Conservation (phyloP, 1,140 invertebrate species). For the Zaprionus kolodkinae region DNA sequence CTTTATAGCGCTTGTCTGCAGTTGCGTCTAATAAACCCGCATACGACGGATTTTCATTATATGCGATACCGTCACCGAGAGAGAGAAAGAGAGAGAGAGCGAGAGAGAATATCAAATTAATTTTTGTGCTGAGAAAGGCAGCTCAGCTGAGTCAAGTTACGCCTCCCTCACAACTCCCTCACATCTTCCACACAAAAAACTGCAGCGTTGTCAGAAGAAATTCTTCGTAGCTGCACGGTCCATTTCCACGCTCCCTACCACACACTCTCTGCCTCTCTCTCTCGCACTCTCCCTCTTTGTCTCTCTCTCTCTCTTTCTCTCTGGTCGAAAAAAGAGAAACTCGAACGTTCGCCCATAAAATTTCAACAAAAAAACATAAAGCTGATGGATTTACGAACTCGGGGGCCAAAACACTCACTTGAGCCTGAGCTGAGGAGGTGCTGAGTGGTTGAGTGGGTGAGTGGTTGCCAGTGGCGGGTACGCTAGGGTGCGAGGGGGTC, state of each 20-base stretch:
- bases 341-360: conserved; percentile 59
- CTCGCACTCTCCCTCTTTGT: too few relatives aligned
- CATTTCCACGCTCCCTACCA: neutral
- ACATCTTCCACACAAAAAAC: conserved; percentile 14
- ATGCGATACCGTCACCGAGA: conserved; percentile 23
- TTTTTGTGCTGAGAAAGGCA: conserved; percentile 58
- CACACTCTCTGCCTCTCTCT: neutral
- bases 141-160: conserved; percentile 16
- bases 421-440: conserved; percentile 25
- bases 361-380: conserved; percentile 71
- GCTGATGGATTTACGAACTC: conserved; percentile 78
- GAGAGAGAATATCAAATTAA: conserved; percentile 49
- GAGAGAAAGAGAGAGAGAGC: neutral
- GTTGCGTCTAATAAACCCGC: conserved; percentile 5
- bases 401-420: conserved; percentile 58
- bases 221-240: neutral
- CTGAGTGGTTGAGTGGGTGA: conserved; percentile 16
- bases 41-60: conserved; percentile 30
- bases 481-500: neutral
- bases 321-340: conserved; percentile 32
- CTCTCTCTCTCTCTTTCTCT: neutral
- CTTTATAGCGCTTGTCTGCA: conserved; percentile 7
- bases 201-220: conserved; percentile 60
- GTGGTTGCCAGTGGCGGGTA: conserved; percentile 10
- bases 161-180: neutral